These are phyloP conservation scores for Drosophila arawakana DNA, from an alignment of 1,140 invertebrate species.

Conservation along the genomic window DNA sequence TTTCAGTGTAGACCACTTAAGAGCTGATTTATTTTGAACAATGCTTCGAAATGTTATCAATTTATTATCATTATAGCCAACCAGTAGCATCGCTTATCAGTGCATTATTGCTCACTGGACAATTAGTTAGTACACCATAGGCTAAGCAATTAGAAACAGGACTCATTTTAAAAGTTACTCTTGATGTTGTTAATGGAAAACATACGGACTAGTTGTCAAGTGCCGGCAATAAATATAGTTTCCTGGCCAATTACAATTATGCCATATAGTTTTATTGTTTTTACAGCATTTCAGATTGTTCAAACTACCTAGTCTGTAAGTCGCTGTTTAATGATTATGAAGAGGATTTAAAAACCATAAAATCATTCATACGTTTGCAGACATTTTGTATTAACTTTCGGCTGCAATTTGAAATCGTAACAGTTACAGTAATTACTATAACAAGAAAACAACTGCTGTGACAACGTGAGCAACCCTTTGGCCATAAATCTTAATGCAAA, in stretches of 20 bases:
- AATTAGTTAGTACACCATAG: conserved; percentile 39
- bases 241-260: too few species aligned
- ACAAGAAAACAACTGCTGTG: conserved; percentile 20
- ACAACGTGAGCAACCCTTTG: background rate
- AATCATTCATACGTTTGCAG: conserved; percentile 32
- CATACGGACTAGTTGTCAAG: too few species aligned
- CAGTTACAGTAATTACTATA: background rate
- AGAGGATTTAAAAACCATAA: background rate
- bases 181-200: too few species aligned
- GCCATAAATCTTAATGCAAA: conserved; percentile 32
- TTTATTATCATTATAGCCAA: conserved; percentile 65
- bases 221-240: too few species aligned
- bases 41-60: conserved; percentile 52
- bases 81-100: conserved; percentile 72
- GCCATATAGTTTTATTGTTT: background rate
- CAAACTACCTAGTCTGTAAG: background rate
- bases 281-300: background rate
- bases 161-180: too few species aligned
- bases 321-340: conserved; percentile 24
- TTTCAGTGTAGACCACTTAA: conserved; percentile 26
- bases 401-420: background rate
- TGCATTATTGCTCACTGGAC: conserved; percentile 32
- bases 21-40: conserved; percentile 36
- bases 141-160: background rate
- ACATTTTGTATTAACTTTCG: conserved; percentile 2